phyloP scores from a whole-genome alignment of 2,113 vertebrate species.

The Climacteris rufus region DNA sequence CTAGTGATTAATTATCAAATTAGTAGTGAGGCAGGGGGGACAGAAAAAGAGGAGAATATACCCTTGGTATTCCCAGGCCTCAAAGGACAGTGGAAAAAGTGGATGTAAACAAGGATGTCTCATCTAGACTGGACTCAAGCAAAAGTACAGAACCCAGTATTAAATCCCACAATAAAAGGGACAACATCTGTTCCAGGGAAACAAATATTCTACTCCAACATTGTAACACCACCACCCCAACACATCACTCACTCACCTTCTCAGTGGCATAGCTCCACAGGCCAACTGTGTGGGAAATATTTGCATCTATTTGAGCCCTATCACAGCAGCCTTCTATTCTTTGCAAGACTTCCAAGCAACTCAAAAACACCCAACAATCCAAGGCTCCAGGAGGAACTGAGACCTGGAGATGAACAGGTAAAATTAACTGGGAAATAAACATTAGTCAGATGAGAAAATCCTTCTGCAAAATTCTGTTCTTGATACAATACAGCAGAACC shows the following conservation, averaged over 20 bases:
- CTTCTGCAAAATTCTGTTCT: neutral
- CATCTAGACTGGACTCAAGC: neutral
- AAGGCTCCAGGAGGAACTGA: constrained; percentile 88
- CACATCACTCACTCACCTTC: constrained; percentile 76
- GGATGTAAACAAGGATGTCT: neutral
- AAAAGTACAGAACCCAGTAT: neutral
- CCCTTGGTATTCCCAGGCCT: neutral
- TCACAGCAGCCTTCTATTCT: constrained; percentile 96
- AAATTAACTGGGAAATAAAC: neutral
- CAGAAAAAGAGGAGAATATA: neutral
- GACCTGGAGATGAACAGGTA: constrained; percentile 72
- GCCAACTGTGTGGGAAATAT: constrained; percentile 91
- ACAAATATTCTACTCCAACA: neutral
- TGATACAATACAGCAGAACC: neutral
- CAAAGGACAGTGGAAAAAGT: neutral
- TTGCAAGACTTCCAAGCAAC: constrained; percentile 96
- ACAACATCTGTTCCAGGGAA: neutral
- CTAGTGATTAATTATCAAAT: neutral
- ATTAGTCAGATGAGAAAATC: neutral
- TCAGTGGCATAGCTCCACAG: constrained; percentile 96
- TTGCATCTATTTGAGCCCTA: constrained; percentile 86
- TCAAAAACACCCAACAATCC: constrained; percentile 98
- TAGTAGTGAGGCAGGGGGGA: neutral
- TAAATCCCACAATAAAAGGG: neutral
- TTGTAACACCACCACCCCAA: neutral